Percentiles rank a stretch among this genome's conserved stretches.
Evolutionary conservation across 2,888 invertebrate species (phyloP).

Genomic region (Dione vanillae): DNA sequence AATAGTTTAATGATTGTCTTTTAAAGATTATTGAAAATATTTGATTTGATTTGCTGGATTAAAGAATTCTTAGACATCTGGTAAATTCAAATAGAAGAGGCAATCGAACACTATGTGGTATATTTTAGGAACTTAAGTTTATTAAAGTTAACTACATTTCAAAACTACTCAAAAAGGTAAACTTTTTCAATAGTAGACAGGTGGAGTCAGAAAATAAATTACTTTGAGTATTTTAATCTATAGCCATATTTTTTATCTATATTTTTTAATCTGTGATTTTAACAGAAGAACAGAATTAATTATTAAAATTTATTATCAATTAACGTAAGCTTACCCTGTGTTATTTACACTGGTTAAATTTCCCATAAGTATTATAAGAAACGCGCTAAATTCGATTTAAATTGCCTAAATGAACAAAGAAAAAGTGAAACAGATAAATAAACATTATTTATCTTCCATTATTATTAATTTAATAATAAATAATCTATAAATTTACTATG

Average conservation of each 20-base stretch:
- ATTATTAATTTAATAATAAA: too few relatives aligned
- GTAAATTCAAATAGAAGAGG: too few relatives aligned
- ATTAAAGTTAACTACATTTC: not conserved
- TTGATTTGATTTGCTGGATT: too few relatives aligned
- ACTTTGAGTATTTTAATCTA: not conserved
- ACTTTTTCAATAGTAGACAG: conserved; percentile 9
- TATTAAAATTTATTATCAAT: too few relatives aligned
- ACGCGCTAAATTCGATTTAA: conserved; percentile 35
- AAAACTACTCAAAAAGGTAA: conserved; percentile 1
- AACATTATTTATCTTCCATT: too few relatives aligned
- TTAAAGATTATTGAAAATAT: not conserved
- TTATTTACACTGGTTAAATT: conserved; percentile 43
- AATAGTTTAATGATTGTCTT: not conserved
- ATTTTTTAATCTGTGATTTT: not conserved
- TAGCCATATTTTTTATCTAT: not conserved
- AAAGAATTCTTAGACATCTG: too few relatives aligned
- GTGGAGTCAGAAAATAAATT: conserved; percentile 1
- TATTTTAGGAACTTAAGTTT: not conserved
- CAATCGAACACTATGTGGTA: not conserved
- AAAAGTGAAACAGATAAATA: not conserved
- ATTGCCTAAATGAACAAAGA: not conserved
- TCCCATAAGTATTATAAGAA: conserved; percentile 26
- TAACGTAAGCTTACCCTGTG: conserved; percentile 44
- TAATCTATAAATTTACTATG: too few relatives aligned
- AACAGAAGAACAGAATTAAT: not conserved